phyloP scores from a whole-genome alignment of 1,140 invertebrate species.

The Rhysida immarginata region DNA sequence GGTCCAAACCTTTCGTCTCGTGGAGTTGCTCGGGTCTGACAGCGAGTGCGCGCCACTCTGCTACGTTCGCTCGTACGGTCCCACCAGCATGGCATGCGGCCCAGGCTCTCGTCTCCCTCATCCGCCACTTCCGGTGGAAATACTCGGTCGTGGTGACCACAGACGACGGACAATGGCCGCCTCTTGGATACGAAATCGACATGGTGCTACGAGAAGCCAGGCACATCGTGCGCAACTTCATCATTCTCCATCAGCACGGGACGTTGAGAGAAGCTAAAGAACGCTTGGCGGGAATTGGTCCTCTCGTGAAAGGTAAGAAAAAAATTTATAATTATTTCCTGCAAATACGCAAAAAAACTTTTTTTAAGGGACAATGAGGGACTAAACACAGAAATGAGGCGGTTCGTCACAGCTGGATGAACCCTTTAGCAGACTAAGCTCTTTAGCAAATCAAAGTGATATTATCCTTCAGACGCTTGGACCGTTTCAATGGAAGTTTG shows the following conservation, averaged over 20 bases:
- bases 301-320: constrained; percentile 11
- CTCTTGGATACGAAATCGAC: constrained; percentile 8
- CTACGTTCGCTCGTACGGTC: not conserved
- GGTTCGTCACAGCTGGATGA: no score
- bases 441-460: no score
- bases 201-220: constrained; percentile 1
- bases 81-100: constrained; percentile 3
- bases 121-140: constrained; percentile 10
- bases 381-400: no score
- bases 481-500: no score
- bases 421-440: no score
- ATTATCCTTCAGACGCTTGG: no score
- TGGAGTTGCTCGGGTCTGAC: constrained; percentile 8
- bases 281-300: not conserved
- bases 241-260: constrained; percentile 5
- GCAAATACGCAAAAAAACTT: no score
- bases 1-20: constrained; percentile 5
- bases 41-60: not conserved
- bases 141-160: constrained; percentile 5
- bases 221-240: constrained; percentile 7
- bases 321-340: no score
- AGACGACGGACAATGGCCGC: constrained; percentile 7
- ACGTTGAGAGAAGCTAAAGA: not conserved
- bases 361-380: no score
- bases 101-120: constrained; percentile 3